Base-by-base conservation (phyloP, 2,797 vertebrate species). In the Lateolabrax maculatus region DNA sequence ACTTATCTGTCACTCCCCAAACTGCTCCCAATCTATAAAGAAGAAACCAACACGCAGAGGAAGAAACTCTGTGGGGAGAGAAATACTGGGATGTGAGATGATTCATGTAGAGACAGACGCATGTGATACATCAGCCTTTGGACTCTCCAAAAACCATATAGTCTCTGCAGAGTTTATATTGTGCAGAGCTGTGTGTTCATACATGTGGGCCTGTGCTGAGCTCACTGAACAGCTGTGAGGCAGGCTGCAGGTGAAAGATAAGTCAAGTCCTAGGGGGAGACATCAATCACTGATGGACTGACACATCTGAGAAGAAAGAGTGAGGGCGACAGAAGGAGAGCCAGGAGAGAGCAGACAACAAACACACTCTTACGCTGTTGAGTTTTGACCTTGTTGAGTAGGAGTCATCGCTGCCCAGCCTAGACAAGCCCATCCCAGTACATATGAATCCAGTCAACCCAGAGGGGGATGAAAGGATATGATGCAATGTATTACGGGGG, bases 201-300 rank as follows among this genome's bases (percentile, higher is more conserved):
- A 72, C 70, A 73, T 77, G 69, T 79, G 77, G 80, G 75, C 63
- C 63, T 69, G 67, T 53, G 71, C 72, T 71, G 84, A 89, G 83
- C 81, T 85, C 76, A 81, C 31, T 41, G 80, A 91, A 80, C 90
- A 93, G 92, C 93, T 93, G 92, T 84, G 90, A 89, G 76, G 85
- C 86, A 80, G 86, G 79, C 85, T 92, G 90, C 87, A 92, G 93
- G 93, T 93, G 94, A 93, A 92, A 90, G 92, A 93, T 90, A 92
- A 93, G 87, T 89, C 88, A 85, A 85, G 84, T 91, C 83, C 85
- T 88, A 29, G 0, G 49, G 87, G 89, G 86, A 81, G 80, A 80
- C 87, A 90, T 93, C 90, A 90, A 90, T 93, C 91, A 92, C 76
- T 88, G 83, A 90, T 87, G 71, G 75, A 79, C 52, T 87, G 91